phyloP scores from a whole-genome alignment of 2,113 vertebrate genomes.

The Jacana jacana region DNA sequence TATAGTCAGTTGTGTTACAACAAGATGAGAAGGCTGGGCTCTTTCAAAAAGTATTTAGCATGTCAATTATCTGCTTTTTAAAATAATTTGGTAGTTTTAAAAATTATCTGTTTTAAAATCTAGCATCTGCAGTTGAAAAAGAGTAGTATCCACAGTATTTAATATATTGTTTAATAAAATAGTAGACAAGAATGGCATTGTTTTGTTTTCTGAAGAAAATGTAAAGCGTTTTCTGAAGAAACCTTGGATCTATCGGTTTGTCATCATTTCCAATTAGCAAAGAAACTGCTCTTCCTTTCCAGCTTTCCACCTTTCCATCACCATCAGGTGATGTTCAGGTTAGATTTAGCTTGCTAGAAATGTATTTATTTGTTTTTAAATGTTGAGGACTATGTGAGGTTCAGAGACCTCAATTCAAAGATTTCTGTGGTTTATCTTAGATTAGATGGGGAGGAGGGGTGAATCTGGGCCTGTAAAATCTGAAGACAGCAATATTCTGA shows the following conservation, averaged over 20 bases:
- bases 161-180: background rate
- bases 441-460: background rate
- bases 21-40: background rate
- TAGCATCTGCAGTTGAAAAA: background rate
- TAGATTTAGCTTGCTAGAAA: background rate
- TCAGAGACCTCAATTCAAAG: conserved; percentile 3
- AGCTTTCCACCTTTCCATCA: too few relatives aligned
- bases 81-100: background rate
- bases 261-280: background rate
- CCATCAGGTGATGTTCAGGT: background rate
- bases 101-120: background rate
- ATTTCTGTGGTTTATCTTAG: background rate
- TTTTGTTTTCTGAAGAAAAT: background rate
- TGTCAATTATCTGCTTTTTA: background rate
- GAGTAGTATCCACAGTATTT: background rate
- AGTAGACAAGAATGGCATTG: background rate
- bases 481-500: conserved; percentile 3
- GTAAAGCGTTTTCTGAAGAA: background rate
- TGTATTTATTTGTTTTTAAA: background rate
- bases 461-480: background rate
- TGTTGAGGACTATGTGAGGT: background rate
- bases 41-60: background rate
- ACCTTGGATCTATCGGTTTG: background rate
- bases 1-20: conserved; percentile 1
- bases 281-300: background rate